Evolutionary conservation across 2,797 vertebrate species (phyloP).

Genomic region (Tadarida brasiliensis): DNA sequence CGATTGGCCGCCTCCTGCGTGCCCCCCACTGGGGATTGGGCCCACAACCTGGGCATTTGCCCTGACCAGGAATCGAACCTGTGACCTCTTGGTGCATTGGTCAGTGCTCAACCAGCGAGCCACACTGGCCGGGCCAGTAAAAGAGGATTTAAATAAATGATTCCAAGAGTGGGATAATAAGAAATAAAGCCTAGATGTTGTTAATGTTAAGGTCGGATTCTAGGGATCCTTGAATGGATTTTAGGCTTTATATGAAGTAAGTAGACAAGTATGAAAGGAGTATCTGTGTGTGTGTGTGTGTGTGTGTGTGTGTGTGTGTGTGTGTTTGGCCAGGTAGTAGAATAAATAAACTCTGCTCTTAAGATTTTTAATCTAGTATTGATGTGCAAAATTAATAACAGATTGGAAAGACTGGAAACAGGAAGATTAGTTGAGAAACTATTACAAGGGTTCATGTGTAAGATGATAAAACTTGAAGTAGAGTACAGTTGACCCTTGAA

Average conservation of each 20-base stretch:
- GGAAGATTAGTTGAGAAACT: not conserved
- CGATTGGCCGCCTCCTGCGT: too few species aligned
- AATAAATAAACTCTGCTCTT: slow-evolving; percentile 14
- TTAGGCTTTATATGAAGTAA: not conserved
- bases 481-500: not conserved
- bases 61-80: too few species aligned
- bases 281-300: not conserved
- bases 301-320: too few species aligned
- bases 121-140: too few species aligned
- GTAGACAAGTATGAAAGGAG: not conserved
- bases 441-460: not conserved
- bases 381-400: not conserved
- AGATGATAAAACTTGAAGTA: not conserved
- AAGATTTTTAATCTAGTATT: not conserved
- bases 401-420: not conserved
- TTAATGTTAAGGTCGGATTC: not conserved
- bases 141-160: not conserved
- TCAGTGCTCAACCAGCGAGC: too few species aligned
- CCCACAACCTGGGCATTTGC: too few species aligned
- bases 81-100: too few species aligned
- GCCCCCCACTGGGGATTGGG: too few species aligned
- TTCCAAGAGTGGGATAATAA: not conserved
- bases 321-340: not conserved
- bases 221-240: not conserved
- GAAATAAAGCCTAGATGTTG: not conserved